phyloP scores from a whole-genome alignment of 2,797 vertebrate species.

The Apogon talboti region DNA sequence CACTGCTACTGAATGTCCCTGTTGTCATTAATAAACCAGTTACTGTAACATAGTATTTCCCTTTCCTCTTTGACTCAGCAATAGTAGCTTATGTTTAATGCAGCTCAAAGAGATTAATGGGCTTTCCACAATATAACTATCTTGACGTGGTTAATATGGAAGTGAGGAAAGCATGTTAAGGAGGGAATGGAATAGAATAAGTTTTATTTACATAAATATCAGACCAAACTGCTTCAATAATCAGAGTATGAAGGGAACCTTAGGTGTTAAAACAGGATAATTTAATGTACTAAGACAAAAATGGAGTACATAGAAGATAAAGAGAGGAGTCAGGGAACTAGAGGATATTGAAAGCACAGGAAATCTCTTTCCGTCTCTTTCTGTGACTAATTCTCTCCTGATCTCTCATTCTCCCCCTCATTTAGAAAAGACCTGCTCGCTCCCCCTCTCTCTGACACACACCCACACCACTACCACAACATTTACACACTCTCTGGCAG shows the following conservation, averaged over 20 bases:
- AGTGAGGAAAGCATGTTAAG: constrained; percentile 1
- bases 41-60: constrained; percentile 27
- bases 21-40: constrained; percentile 46
- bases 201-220: background rate
- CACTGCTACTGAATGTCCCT: constrained; percentile 1
- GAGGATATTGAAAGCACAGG: constrained; percentile 52
- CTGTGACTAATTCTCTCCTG: constrained; percentile 70
- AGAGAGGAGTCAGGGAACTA: constrained; percentile 33
- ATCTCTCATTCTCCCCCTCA: constrained; percentile 69
- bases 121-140: background rate
- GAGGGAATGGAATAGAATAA: constrained; percentile 19
- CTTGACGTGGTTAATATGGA: constrained; percentile 26
- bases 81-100: constrained; percentile 42
- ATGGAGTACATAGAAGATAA: constrained; percentile 6
- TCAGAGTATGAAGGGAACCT: constrained; percentile 1
- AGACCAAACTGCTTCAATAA: constrained; percentile 7
- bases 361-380: constrained; percentile 47
- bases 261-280: background rate
- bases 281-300: background rate
- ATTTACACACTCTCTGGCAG: constrained; percentile 11
- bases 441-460: constrained; percentile 61
- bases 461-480: constrained; percentile 56
- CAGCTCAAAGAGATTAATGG: constrained; percentile 22
- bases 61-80: constrained; percentile 39
- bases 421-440: constrained; percentile 75